Evolutionary conservation across 2,888 invertebrate species (phyloP).

Genomic region (Agriopis marginaria): DNA sequence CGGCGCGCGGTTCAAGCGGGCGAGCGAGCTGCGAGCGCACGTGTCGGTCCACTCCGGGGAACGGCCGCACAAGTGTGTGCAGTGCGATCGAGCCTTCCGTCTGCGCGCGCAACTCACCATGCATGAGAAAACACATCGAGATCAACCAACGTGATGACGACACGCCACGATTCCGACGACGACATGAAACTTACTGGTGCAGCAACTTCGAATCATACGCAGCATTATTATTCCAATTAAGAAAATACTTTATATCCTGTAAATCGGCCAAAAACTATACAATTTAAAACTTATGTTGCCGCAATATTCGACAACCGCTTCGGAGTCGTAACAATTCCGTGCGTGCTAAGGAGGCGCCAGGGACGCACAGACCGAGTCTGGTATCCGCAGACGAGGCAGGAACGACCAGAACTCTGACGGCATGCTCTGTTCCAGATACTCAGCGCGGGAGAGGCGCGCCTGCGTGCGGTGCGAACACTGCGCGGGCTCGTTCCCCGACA

Average conservation of each 20-base stretch:
- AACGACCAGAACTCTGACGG: background rate
- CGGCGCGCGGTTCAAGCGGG: constrained; percentile 83
- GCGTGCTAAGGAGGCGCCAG: no score
- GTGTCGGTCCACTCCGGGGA: constrained; percentile 83
- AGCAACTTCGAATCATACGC: no score
- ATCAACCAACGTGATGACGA: background rate
- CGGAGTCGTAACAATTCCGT: no score
- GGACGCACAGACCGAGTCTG: no score
- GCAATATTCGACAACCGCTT: no score
- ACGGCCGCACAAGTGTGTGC: constrained; percentile 68
- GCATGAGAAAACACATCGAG: constrained; percentile 73
- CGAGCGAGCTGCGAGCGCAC: constrained; percentile 84
- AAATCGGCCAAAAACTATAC: no score
- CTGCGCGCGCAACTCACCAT: constrained; percentile 84
- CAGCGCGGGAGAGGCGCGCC: constrained; percentile 80
- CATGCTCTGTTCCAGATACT: constrained; percentile 20
- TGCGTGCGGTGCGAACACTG: constrained; percentile 8
- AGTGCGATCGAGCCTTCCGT: constrained; percentile 85
- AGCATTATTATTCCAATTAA: no score
- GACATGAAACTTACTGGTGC: no score
- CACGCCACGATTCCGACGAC: background rate
- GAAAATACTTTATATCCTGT: no score
- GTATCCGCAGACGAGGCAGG: background rate
- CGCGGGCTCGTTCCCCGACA: background rate
- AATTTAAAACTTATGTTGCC: no score